Evolutionary conservation across 53 echinoderm and acorn worm genomes (phyloP).

Genomic region (Echinometra lucunter): DNA sequence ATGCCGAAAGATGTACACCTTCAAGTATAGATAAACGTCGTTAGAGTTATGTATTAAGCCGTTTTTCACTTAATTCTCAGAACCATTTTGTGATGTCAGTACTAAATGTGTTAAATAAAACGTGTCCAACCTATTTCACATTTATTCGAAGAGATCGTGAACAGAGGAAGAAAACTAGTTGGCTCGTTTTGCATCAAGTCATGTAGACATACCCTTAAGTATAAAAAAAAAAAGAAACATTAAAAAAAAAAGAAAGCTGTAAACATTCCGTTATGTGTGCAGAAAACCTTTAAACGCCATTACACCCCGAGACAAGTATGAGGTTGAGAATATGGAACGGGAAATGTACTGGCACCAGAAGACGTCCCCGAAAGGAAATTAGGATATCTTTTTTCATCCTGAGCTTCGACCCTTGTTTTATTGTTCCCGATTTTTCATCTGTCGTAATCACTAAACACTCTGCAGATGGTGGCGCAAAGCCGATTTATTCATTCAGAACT

Average conservation of each 20-base stretch:
- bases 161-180: background rate
- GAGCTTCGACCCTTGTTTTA: background rate
- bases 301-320: background rate
- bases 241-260: background rate
- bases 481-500: constrained; percentile 18
- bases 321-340: background rate
- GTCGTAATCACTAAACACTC: background rate
- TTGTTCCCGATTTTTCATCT: background rate
- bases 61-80: too few relatives aligned
- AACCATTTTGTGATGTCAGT: too few relatives aligned
- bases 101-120: too few relatives aligned
- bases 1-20: too few relatives aligned
- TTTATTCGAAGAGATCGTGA: too few relatives aligned
- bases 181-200: background rate
- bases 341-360: constrained; percentile 13
- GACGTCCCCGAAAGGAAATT: constrained; percentile 15
- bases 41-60: too few relatives aligned
- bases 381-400: background rate
- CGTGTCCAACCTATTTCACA: too few relatives aligned
- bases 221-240: too few relatives aligned
- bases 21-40: too few relatives aligned
- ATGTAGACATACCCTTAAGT: background rate
- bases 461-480: background rate
- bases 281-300: background rate
- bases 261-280: background rate